Evolutionary conservation across 2,888 invertebrate species (phyloP).

Genomic region (Acanthococcus lagerstroemiae): DNA sequence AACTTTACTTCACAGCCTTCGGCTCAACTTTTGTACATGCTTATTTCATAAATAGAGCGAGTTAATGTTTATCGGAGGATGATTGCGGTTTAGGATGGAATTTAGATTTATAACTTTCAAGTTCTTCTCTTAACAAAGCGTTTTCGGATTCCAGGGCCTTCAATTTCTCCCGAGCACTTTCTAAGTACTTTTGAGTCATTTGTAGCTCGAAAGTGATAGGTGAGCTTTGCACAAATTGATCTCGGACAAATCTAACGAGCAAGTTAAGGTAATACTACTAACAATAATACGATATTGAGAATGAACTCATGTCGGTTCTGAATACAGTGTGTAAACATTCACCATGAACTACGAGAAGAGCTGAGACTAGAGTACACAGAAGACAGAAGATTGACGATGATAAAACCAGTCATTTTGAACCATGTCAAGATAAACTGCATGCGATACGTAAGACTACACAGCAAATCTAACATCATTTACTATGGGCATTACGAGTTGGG

Average conservation of each 20-base stretch:
- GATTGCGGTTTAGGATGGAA: not conserved
- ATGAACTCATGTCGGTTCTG: not conserved
- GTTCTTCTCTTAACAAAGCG: slow-evolving; percentile 6
- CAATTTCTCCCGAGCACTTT: slow-evolving; percentile 1
- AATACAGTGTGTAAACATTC: no score
- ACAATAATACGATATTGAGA: not conserved
- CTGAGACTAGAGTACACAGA: no score
- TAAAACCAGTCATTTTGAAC: no score
- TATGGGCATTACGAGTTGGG: no score
- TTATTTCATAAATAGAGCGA: no score
- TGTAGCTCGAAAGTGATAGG: not conserved
- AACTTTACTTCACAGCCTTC: not conserved
- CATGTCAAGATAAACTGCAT: no score
- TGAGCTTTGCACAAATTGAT: slow-evolving; percentile 4
- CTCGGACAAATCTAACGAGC: slow-evolving; percentile 3
- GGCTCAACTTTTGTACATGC: not conserved
- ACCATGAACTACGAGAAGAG: no score
- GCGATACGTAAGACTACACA: no score
- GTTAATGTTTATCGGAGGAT: not conserved
- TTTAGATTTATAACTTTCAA: slow-evolving; percentile 3
- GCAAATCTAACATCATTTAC: no score
- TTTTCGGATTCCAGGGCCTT: slow-evolving; percentile 5
- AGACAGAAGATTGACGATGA: no score
- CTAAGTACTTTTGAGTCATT: slow-evolving; percentile 1
- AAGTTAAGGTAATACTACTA: not conserved